Evolutionary conservation across 2,888 invertebrate species (phyloP).

Genomic region (Rotaria socialis): DNA sequence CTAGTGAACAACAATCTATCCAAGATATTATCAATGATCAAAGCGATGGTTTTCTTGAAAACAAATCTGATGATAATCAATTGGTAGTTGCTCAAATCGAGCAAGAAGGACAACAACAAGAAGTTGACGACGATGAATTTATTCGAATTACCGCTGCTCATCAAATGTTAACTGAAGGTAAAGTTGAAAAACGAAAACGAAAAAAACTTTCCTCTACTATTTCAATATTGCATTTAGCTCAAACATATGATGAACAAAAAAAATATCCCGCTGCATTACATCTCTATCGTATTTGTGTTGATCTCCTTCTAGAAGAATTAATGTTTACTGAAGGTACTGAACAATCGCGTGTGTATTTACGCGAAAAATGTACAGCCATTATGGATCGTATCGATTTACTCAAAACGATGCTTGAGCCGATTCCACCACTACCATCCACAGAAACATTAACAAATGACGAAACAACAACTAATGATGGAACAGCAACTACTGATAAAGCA

Average conservation of each 20-base stretch:
- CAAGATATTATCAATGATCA: background rate
- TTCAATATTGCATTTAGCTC: background rate
- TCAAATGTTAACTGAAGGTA: constrained; percentile 31
- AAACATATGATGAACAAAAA: constrained; percentile 40
- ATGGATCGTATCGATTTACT: constrained; percentile 46
- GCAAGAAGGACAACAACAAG: background rate
- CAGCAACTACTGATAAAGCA: too few species aligned
- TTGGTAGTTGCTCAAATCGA: background rate
- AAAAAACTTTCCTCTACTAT: too few species aligned
- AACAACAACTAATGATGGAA: too few species aligned
- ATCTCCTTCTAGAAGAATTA: constrained; percentile 45
- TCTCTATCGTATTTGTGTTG: constrained; percentile 44
- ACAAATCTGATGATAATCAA: background rate
- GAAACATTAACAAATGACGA: background rate
- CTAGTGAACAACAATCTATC: background rate
- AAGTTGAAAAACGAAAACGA: too few species aligned
- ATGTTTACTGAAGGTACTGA: constrained; percentile 44
- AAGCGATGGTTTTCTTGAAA: background rate
- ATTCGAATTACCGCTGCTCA: constrained; percentile 28
- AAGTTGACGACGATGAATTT: constrained; percentile 2
- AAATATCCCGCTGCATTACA: constrained; percentile 41
- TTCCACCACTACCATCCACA: background rate
- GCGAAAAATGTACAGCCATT: constrained; percentile 46
- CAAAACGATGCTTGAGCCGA: constrained; percentile 34
- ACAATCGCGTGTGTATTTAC: constrained; percentile 44